Percentiles rank a stretch among this genome's conserved stretches.
phyloP scores from a whole-genome alignment of 1,140 invertebrate genomes.

The Calephelis nemesis region DNA sequence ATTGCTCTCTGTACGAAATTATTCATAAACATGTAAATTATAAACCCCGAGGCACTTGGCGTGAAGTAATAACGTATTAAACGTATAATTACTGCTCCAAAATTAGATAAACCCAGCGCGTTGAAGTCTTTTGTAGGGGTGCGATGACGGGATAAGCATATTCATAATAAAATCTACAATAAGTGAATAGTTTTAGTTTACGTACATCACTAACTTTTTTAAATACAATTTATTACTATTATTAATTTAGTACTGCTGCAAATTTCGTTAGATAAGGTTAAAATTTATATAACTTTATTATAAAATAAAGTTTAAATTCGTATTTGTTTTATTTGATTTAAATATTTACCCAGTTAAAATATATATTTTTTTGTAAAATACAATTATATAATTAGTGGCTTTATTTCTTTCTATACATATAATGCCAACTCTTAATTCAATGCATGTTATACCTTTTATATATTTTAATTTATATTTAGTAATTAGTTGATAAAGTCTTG shows the following conservation, averaged over 20 bases:
- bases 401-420: too few relatives aligned
- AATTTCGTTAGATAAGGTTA: too few relatives aligned
- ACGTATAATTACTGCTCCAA: slow-evolving; percentile 29
- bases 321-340: too few relatives aligned
- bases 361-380: too few relatives aligned
- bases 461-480: neutral
- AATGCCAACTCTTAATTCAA: too few relatives aligned
- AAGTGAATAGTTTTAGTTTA: neutral
- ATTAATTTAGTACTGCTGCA: too few relatives aligned
- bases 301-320: too few relatives aligned
- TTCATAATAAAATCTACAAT: neutral
- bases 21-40: slow-evolving; percentile 9
- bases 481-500: neutral
- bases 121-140: slow-evolving; percentile 57
- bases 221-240: too few relatives aligned
- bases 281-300: too few relatives aligned
- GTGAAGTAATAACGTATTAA: slow-evolving; percentile 24
- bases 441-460: neutral
- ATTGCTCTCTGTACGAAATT: neutral
- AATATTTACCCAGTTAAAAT: too few relatives aligned
- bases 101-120: slow-evolving; percentile 38
- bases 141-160: neutral
- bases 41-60: slow-evolving; percentile 19
- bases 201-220: neutral
- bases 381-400: too few relatives aligned